Evolutionary conservation across 2,888 invertebrate genomes (phyloP).

Genomic region (Drosophila silvestris): DNA sequence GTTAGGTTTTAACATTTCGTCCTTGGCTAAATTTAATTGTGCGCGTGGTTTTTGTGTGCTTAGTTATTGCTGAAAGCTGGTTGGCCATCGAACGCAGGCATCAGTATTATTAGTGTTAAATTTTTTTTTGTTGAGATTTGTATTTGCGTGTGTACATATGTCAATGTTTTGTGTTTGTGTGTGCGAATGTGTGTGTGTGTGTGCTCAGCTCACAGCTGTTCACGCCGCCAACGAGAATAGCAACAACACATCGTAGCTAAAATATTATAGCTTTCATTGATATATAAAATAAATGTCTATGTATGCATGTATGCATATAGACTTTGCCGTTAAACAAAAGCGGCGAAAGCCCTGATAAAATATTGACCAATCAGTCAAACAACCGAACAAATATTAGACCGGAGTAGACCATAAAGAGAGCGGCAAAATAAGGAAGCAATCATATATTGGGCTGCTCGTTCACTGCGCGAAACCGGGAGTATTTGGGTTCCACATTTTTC

Average conservation of each 20-base stretch:
- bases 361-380: background rate
- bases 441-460: background rate
- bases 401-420: background rate
- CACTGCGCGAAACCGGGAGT: background rate
- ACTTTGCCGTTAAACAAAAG: background rate
- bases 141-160: background rate
- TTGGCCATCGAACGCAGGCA: conserved; percentile 2
- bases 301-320: background rate
- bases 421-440: background rate
- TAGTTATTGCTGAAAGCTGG: conserved; percentile 16
- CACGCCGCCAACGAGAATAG: background rate
- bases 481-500: background rate
- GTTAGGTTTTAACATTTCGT: conserved; percentile 4
- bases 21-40: conserved; percentile 9
- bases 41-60: conserved; percentile 13
- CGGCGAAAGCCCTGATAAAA: conserved; percentile 1
- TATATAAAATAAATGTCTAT: background rate
- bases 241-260: background rate
- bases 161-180: background rate
- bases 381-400: background rate
- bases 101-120: conserved; percentile 1
- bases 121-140: background rate
- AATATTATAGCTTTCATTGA: conserved; percentile 1
- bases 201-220: conserved; percentile 32
- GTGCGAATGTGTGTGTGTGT: background rate